Evolutionary conservation across 2,888 invertebrate species (phyloP), one percentile per base, ranked within the genome.

Genomic region (Anthophora plumipes): DNA sequence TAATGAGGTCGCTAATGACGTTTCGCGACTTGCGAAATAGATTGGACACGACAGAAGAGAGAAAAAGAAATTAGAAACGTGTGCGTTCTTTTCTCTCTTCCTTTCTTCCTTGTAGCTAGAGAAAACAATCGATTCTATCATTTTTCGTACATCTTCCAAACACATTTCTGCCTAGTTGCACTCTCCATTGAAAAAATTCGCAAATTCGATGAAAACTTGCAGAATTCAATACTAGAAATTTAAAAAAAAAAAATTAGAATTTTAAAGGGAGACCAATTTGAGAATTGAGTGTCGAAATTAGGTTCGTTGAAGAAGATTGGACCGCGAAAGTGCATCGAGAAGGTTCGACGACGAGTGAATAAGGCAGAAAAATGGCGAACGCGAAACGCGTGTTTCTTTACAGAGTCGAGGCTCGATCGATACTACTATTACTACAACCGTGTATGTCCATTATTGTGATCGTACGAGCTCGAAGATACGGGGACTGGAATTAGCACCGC

Each of bases 401-500:
- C 43, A 50, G 48, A 50, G 60, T 54, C 25, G 66, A 46, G 41
- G 60, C 46, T 14, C 71, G 85, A 83, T 85, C 80, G 80, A 73
- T 73, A 55, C 79, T 66, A 72, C 72, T 78, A 63, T 80, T 79
- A 78, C 79, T 78, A 73, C 80, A 50, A 57, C 60, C 46, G 67
- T 55, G 66, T 55, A 60, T 67, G 72, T 72, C 72, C 67, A 63
- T 78, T 73, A 73, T 78, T 61, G 66, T 52, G 43, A 67, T 48
- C 64, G 70, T 76, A 71, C 69, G 31, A 52, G 50, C 61, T n/a
- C 43, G 67, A 61, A 80, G 81, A 75, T 69, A 80, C 80, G 66
- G 54, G 63, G 76, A 72, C 66, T 48, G 81, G 81, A 82, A 80
- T 82, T 82, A 82, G 81, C 81, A 52, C 80, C 76, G 80, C 60